A percentile compares a stretch with the other conserved stretches of the same genome.
These are phyloP conservation scores for Allacma fusca DNA, from an alignment of 2,888 invertebrate species.

Conservation along the genomic window DNA sequence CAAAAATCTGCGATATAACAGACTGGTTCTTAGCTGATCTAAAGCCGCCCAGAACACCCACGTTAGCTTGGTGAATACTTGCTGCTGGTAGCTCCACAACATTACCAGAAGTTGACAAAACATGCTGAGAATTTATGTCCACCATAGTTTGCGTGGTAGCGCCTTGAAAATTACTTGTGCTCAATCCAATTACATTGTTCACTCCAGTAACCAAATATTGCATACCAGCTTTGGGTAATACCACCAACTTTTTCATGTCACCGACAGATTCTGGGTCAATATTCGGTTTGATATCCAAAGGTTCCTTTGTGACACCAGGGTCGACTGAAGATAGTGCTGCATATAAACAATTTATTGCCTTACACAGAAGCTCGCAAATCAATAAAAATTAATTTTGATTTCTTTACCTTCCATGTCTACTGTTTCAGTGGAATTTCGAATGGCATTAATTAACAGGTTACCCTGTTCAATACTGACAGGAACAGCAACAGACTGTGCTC, in stretches of 20 bases:
- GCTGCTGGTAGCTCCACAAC: slow-evolving; percentile 62
- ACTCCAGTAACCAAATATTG: slow-evolving; percentile 36
- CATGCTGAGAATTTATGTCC: slow-evolving; percentile 17
- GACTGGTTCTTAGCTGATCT: slow-evolving; percentile 54
- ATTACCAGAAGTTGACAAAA: background rate
- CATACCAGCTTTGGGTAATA: slow-evolving; percentile 38
- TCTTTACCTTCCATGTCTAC: background rate
- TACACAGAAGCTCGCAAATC: background rate
- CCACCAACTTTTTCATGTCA: slow-evolving; percentile 34
- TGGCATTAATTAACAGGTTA: background rate
- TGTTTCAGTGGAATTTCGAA: background rate
- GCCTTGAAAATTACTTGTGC: slow-evolving; percentile 32
- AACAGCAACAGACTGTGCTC: slow-evolving; percentile 4
- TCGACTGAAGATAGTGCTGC: background rate
- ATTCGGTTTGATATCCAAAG: background rate
- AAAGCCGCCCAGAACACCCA: slow-evolving; percentile 62
- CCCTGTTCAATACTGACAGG: slow-evolving; percentile 9
- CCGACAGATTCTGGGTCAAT: slow-evolving; percentile 8
- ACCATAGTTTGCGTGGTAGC: slow-evolving; percentile 20
- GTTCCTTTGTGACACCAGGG: background rate
- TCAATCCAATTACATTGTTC: slow-evolving; percentile 20
- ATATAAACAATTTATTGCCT: background rate
- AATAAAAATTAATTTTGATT: too few species aligned
- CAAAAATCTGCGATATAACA: slow-evolving; percentile 42
- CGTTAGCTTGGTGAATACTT: slow-evolving; percentile 63